Percentiles rank a stretch among this genome's conserved stretches.
phyloP scores from a whole-genome alignment of 2,888 invertebrate genomes.

The Lasius platythorax region DNA sequence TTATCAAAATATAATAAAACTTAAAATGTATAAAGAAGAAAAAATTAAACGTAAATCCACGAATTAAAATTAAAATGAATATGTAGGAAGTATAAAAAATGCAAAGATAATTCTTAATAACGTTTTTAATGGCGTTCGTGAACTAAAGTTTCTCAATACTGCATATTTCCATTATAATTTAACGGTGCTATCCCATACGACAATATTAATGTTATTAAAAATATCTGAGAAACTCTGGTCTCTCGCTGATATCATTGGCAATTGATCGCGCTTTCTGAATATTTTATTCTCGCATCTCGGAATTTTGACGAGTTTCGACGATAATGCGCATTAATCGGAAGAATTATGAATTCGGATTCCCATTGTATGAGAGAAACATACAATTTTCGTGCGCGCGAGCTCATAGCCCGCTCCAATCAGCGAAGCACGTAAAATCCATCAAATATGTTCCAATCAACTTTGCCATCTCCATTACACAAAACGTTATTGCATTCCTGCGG shows the following conservation, averaged over 20 bases:
- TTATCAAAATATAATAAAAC: neutral
- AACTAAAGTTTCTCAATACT: neutral
- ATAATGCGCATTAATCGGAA: conserved; percentile 54
- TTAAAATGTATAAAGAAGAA: neutral
- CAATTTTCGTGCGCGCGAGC: conserved; percentile 58
- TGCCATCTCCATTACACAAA: conserved; percentile 55
- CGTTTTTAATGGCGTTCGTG: conserved; percentile 12
- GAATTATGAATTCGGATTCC: conserved; percentile 50
- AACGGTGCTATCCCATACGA: neutral
- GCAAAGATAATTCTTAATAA: conserved; percentile 19
- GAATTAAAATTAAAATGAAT: conserved; percentile 5
- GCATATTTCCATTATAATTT: conserved; percentile 13
- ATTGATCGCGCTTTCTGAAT: conserved; percentile 42
- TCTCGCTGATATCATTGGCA: conserved; percentile 22
- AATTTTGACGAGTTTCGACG: conserved; percentile 54
- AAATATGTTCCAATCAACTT: conserved; percentile 69
- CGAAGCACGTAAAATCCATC: conserved; percentile 71
- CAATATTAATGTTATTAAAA: conserved; percentile 43
- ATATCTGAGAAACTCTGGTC: conserved; percentile 43
- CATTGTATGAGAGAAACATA: conserved; percentile 38
- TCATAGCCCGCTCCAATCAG: conserved; percentile 69
- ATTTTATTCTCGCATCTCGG: conserved; percentile 51
- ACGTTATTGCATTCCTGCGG: conserved; percentile 65
- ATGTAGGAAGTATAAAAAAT: neutral
- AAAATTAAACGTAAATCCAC: neutral